Conservation (phyloP, 1,140 invertebrate genomes). For the Dendroctonus valens region DNA sequence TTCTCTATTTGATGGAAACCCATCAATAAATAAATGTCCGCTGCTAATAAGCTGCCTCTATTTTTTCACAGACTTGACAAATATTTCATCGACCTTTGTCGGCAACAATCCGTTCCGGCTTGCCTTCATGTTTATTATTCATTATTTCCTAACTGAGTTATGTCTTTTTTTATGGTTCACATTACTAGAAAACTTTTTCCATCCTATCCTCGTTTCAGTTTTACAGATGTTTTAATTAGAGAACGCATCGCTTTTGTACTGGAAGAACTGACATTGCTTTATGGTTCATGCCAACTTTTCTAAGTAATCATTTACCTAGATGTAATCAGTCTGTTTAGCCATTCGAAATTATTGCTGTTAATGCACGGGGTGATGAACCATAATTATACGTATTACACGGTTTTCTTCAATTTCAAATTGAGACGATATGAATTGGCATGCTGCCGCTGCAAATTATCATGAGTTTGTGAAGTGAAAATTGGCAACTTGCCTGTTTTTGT, state of each 20-base stretch:
- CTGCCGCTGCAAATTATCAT: too few relatives aligned
- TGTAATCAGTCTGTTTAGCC: too few relatives aligned
- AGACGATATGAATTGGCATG: too few relatives aligned
- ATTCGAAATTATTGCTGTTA: too few relatives aligned
- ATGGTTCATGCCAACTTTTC: conserved; percentile 30
- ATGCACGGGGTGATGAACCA: too few relatives aligned
- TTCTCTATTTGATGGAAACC: conserved; percentile 40
- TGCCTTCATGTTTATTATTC: conserved; percentile 21
- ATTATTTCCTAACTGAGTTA: conserved; percentile 13
- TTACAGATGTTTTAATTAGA: neutral
- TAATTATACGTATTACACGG: too few relatives aligned
- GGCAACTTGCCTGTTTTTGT: too few relatives aligned
- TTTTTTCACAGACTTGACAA: conserved; percentile 32
- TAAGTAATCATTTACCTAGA: too few relatives aligned
- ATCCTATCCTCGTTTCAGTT: neutral
- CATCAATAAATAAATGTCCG: conserved; percentile 40
- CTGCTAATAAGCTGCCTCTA: conserved; percentile 32
- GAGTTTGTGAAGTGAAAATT: too few relatives aligned
- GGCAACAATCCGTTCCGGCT: conserved; percentile 15
- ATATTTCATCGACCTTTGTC: conserved; percentile 35
- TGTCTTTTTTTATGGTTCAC: conserved; percentile 5
- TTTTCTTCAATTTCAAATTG: too few relatives aligned
- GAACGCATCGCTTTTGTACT: neutral
- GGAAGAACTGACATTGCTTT: conserved; percentile 21
- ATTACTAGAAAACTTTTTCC: conserved; percentile 6